Evolutionary conservation across 2,797 vertebrate genomes (phyloP), one percentile per base, ranked within the genome.

Genomic region (Mastacembelus armatus): DNA sequence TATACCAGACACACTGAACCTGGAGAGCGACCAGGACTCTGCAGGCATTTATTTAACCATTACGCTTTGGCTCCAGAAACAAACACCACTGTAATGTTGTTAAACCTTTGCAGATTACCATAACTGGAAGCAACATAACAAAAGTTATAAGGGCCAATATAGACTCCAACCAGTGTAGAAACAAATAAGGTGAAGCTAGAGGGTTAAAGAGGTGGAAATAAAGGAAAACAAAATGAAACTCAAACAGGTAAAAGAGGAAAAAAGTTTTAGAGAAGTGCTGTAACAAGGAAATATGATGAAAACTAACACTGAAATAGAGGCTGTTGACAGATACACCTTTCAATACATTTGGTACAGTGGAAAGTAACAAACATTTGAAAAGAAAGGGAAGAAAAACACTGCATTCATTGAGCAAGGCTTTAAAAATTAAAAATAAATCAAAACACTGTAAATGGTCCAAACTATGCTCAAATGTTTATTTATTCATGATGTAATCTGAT

Each of bases 51-150:
- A 70, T 73, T 74, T 64, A 49, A 65, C 62, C 36, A 60, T 67
- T 51, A 63, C 73, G 27, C 33, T 38, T 78, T 71, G 63, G 58
- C 71, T 72, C 21, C 27, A 36, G 15, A 43, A 44, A 48, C n/a
- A 87, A 78, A 86, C 43, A 74, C 66, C 10, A 39, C 83, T 83
- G 75, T 67, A 67, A 70, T 55, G 38, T 54, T 67, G 78, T 82
- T 73, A 78, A 84, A 81, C 63, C 51, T 51, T 19, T 66, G 36
- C 32, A 68, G 55, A 67, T 72, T 26, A 75, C 72, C 64, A 79
- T 80, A 83, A 72, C 55, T 78, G 74, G 78, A 82, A 69, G 42
- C 54, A 56, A 77, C 56, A 45, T 27, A 73, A 76, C 49, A 74
- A 30, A 59, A 24, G 48, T 44, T 54, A 39, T 51, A 42, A 16